Evolutionary conservation across 2,797 vertebrate genomes (phyloP), one percentile per base, ranked within the genome.

Genomic region (Danio tinwini): DNA sequence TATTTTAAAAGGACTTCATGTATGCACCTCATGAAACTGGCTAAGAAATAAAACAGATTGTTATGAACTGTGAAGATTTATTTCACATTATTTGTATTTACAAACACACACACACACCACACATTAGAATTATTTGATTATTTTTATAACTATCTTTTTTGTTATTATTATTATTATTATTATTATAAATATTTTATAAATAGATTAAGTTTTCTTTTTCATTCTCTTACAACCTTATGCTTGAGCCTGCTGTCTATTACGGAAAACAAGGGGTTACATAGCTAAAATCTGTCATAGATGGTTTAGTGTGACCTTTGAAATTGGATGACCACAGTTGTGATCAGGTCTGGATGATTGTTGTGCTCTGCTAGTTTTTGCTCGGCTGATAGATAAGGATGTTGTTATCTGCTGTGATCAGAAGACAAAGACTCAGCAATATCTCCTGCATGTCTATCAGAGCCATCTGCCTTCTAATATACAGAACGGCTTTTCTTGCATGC

Each of bases 391-490:
- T 53, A 67, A 45, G 6, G 6, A 47, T 47, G 11, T 6, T 42
- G 50, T 42, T 55, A 53, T 42, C 50, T 11, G 12, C 50, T 75
- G 62, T 67, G 3, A 29, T 37, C 10, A 67, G n/a, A 55, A 47
- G 4, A 56, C 14, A 72, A 45, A 64, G 6, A 63, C 5, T 65
- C 40, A 65, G 5, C n/a, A 74, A 52, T 16, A 53, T 64, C n/a
- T 47, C 10, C 7, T 59, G 9, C 13, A 59, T 21, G 42, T 45
- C 6, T 45, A 64, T 53, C 42, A 76, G 5, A 63, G 17, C 61
- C 37, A 52, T 61, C 19, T 45, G 70, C 61, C 13, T 63, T 75
- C 7, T 53, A 49, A 75, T 53, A 14, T 39, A 68, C 42, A 17
- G 50, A 11, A 68, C n/a, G 49, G 78, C 1, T 63, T 62, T 19